phyloP scores from a whole-genome alignment of 2,113 vertebrate genomes.

The Pseudopodoces humilis region DNA sequence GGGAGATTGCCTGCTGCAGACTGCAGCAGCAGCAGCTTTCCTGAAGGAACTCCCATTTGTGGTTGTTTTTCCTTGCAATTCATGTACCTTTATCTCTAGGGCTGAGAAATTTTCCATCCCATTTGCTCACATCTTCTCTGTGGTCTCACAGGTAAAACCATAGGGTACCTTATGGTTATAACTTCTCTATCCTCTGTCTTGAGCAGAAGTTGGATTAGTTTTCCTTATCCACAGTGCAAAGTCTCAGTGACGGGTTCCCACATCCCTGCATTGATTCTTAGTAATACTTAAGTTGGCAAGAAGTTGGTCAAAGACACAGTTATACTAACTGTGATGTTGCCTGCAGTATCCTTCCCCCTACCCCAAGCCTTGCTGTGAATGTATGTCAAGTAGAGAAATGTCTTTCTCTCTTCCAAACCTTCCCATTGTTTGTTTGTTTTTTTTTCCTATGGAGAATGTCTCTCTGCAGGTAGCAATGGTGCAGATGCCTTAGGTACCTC shows the following conservation, averaged over 20 bases:
- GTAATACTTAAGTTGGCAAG: neutral
- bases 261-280: neutral
- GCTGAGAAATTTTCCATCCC: neutral
- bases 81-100: neutral
- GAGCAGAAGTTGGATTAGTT: neutral
- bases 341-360: rapidly evolving
- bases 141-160: neutral
- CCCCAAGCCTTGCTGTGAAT: neutral
- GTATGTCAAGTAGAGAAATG: neutral
- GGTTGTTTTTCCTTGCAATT: neutral
- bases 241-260: neutral
- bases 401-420: neutral
- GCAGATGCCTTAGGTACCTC: neutral
- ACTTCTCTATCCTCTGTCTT: neutral
- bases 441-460: too few species aligned
- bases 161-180: neutral
- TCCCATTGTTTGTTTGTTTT: neutral
- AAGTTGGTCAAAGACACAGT: neutral
- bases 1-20: neutral
- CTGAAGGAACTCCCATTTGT: neutral
- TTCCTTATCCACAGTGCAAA: neutral
- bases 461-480: neutral
- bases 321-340: neutral
- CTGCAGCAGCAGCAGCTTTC: neutral
- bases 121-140: neutral